These are phyloP conservation scores for Nycticryphes semicollaris DNA, from an alignment of 2,113 vertebrate genomes.

Conservation along the genomic window DNA sequence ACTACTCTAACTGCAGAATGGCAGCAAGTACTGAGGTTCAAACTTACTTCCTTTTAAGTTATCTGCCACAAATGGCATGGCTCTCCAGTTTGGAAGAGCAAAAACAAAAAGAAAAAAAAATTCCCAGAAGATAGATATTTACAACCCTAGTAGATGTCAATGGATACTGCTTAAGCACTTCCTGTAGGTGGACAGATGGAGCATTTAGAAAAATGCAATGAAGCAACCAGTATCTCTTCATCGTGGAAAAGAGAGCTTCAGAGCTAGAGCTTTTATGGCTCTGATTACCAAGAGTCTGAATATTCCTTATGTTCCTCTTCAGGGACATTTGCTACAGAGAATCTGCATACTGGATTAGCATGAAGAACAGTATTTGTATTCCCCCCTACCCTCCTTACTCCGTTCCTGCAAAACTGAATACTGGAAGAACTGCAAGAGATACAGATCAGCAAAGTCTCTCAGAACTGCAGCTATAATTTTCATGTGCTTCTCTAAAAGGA, in stretches of 20 bases:
- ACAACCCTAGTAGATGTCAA: background rate
- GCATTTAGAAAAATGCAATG: background rate
- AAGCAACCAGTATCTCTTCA: background rate
- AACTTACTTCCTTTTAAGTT: background rate
- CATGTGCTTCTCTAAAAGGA: background rate
- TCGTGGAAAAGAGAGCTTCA: background rate
- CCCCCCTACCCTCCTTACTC: fast-evolving
- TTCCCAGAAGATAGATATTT: background rate
- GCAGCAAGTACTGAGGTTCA: background rate
- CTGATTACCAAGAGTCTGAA: background rate
- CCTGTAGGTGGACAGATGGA: background rate
- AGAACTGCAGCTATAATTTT: background rate
- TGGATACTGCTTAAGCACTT: background rate
- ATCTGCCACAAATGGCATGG: background rate
- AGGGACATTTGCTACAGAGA: background rate
- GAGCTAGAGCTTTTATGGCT: background rate
- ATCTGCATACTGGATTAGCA: background rate
- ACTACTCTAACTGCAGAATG: background rate
- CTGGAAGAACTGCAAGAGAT: background rate
- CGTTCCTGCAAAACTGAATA: background rate
- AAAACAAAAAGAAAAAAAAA: background rate
- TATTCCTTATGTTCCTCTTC: background rate
- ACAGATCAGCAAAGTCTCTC: background rate
- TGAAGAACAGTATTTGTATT: background rate
- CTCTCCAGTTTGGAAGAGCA: background rate